These are phyloP conservation scores for Pseudococcus viburni DNA, from an alignment of 2,888 invertebrate genomes.

Conservation along the genomic window DNA sequence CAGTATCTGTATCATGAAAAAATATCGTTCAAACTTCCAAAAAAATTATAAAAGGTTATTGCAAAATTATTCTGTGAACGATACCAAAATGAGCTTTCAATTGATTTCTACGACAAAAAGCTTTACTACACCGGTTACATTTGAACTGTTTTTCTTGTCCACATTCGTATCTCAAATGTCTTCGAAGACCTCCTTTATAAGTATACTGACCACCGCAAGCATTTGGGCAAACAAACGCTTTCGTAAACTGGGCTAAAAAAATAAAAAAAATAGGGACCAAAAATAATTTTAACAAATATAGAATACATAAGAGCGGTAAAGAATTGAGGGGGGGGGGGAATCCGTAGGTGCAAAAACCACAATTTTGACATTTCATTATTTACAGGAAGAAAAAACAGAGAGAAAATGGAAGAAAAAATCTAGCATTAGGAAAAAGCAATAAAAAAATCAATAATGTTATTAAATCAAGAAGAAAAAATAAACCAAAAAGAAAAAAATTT, in stretches of 20 bases:
- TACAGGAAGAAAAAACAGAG: too few relatives aligned
- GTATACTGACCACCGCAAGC: constrained; percentile 60
- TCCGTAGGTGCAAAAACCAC: too few relatives aligned
- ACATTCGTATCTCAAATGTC: constrained; percentile 58
- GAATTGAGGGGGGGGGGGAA: too few relatives aligned
- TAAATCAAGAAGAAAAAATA: too few relatives aligned
- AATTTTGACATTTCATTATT: too few relatives aligned
- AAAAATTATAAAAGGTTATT: background rate
- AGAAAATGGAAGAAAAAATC: too few relatives aligned
- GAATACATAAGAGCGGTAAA: too few relatives aligned
- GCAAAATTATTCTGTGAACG: constrained; percentile 25
- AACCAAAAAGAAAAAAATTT: too few relatives aligned
- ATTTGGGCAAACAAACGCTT: constrained; percentile 33
- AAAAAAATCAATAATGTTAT: too few relatives aligned
- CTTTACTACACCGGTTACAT: constrained; percentile 47
- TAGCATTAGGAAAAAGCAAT: too few relatives aligned
- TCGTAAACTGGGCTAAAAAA: background rate
- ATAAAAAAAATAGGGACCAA: background rate
- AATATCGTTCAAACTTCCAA: background rate
- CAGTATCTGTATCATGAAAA: background rate
- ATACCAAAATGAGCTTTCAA: constrained; percentile 62
- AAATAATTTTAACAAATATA: too few relatives aligned
- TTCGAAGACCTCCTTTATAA: background rate
- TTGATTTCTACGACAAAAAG: constrained; percentile 57
- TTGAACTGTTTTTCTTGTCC: constrained; percentile 59